phyloP scores from a whole-genome alignment of 2,797 vertebrate genomes.

The Euthynnus affinis region DNA sequence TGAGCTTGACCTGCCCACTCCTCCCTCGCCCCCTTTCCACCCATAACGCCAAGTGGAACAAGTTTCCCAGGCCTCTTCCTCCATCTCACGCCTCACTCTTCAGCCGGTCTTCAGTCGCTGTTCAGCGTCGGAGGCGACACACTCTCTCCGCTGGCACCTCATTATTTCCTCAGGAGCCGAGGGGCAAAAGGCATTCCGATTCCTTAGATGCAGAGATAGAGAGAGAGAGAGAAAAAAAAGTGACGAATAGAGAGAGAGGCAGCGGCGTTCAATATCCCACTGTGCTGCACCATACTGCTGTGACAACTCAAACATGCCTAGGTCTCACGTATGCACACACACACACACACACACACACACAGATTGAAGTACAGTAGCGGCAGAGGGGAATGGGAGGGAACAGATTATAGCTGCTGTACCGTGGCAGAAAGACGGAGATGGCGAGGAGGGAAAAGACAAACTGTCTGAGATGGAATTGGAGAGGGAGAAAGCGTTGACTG shows the following conservation, averaged over 20 bases:
- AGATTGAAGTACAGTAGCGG: constrained; percentile 58
- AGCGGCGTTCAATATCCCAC: constrained; percentile 48
- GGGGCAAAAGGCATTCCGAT: constrained; percentile 53
- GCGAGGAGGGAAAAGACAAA: constrained; percentile 50
- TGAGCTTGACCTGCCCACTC: constrained; percentile 14
- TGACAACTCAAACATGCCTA: constrained; percentile 61
- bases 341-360: constrained; percentile 12
- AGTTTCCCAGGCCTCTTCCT: constrained; percentile 40
- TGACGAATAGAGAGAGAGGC: constrained; percentile 11
- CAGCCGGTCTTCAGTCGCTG: constrained; percentile 25
- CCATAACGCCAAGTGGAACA: constrained; percentile 22
- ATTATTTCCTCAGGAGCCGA: constrained; percentile 67
- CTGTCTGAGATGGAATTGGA: constrained; percentile 47
- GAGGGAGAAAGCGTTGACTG: neutral
- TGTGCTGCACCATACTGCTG: constrained; percentile 47
- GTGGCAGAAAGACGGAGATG: constrained; percentile 27
- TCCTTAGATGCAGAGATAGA: constrained; percentile 55
- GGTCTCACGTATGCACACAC: neutral
- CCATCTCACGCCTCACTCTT: constrained; percentile 14
- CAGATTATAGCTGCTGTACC: constrained; percentile 43
- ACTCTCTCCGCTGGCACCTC: constrained; percentile 63
- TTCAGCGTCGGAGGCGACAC: constrained; percentile 14
- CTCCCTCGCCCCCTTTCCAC: too few species aligned
- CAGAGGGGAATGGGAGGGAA: constrained; percentile 37
- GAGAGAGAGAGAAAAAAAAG: constrained; percentile 40